phyloP scores from a whole-genome alignment of 2,797 vertebrate genomes.

The Staurois parvus region DNA sequence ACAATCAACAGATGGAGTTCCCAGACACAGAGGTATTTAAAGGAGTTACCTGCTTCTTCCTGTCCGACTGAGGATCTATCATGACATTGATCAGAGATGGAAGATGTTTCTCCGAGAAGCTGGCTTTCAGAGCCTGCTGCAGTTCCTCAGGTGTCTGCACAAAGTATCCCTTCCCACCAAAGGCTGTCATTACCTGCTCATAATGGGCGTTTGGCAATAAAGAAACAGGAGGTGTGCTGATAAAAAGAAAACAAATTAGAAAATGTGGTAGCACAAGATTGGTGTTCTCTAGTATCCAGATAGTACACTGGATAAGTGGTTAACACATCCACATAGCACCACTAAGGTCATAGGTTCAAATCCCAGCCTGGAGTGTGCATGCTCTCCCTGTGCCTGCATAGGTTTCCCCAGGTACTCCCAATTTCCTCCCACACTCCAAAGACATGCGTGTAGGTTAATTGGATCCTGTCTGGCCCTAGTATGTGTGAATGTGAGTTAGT shows the following conservation, averaged over 20 bases:
- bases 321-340: no score
- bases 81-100: constrained; percentile 92
- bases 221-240: constrained; percentile 86
- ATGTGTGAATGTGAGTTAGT: no score
- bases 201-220: constrained; percentile 92
- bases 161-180: constrained; percentile 91
- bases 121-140: constrained; percentile 78
- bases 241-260: constrained; percentile 12
- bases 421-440: no score
- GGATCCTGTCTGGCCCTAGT: no score
- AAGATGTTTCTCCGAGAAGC: constrained; percentile 79
- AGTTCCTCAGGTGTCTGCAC: constrained; percentile 88
- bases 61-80: constrained; percentile 87
- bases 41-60: constrained; percentile 88
- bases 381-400: no score
- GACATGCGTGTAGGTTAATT: no score
- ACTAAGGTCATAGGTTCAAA: no score
- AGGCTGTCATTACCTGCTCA: constrained; percentile 89
- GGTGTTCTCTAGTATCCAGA: no score
- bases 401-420: no score
- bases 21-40: background rate
- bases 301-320: no score
- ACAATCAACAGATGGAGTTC: background rate
- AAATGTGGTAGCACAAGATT: no score
- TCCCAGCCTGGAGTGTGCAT: no score